A percentile compares a stretch with the other conserved stretches of the same genome.
Conservation (phyloP, 92 coral and sea anemone species). For the Epizoanthus illoricatus region DNA sequence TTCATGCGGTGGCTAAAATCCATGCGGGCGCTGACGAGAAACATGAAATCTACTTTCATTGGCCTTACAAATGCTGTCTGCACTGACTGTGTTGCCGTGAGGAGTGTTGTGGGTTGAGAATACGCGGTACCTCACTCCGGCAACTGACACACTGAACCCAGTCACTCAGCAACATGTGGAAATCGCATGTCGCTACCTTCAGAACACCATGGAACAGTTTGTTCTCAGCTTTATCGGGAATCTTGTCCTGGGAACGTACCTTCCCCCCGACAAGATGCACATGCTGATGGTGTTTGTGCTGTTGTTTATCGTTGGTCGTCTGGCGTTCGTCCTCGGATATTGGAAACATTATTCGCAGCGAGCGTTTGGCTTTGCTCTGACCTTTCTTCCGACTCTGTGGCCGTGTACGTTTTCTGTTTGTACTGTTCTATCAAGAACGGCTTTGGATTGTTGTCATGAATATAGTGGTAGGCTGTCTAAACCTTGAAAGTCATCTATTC, state of each 20-base stretch:
- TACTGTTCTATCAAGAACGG: conserved; percentile 37
- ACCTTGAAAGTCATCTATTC: no score
- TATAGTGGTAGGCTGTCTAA: no score
- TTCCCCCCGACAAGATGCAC: conserved; percentile 52
- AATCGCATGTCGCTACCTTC: conserved; percentile 40
- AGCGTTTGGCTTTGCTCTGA: conserved; percentile 48
- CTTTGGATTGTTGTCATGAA: not conserved
- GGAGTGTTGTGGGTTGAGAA: conserved; percentile 54
- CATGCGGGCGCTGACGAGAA: no score
- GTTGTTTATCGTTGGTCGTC: conserved; percentile 48
- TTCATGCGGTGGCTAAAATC: no score
- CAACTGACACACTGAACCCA: no score
- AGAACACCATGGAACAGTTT: conserved; percentile 71
- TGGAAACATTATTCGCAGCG: conserved; percentile 33
- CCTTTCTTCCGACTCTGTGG: conserved; percentile 43
- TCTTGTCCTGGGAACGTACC: conserved; percentile 49
- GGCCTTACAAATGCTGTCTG: conserved; percentile 30
- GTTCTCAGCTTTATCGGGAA: conserved; percentile 50
- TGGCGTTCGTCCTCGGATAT: conserved; percentile 56
- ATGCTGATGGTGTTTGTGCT: conserved; percentile 46
- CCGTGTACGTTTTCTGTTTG: conserved; percentile 40
- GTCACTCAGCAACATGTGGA: conserved; percentile 38
- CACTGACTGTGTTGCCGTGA: conserved; percentile 40
- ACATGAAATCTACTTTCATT: no score
- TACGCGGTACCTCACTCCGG: conserved; percentile 46